Conservation (phyloP, 2,113 vertebrate genomes). For the Rafetus swinhoei region DNA sequence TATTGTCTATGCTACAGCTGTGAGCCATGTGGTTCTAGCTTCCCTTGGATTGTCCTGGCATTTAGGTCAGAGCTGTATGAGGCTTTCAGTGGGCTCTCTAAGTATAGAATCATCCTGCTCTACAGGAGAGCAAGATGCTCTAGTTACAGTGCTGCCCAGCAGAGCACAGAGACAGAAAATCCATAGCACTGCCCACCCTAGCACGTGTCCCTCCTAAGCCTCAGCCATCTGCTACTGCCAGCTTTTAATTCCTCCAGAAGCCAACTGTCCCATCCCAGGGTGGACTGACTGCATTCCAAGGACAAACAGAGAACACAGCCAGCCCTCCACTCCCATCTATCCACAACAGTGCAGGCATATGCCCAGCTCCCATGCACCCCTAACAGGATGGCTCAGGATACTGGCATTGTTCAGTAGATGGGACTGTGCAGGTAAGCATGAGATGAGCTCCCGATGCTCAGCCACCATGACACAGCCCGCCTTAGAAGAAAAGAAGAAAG, state of each 20-base stretch:
- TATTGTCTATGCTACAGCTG: neutral
- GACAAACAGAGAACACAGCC: neutral
- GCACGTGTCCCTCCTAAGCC: neutral
- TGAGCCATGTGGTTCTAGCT: neutral
- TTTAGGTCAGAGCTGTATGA: neutral
- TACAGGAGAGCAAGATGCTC: neutral
- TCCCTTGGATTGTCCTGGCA: neutral
- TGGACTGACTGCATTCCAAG: neutral
- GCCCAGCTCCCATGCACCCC: too few species aligned
- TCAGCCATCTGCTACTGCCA: neutral
- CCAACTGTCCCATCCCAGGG: neutral
- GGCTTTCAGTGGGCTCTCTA: neutral
- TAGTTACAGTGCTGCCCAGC: neutral
- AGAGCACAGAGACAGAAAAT: neutral
- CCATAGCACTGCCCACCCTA: neutral
- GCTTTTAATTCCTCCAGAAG: neutral
- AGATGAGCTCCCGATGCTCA: neutral
- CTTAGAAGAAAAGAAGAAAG: neutral
- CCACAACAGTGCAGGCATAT: neutral
- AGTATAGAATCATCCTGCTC: neutral
- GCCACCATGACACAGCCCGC: neutral
- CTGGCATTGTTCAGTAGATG: neutral
- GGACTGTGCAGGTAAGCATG: neutral
- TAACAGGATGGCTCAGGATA: neutral
- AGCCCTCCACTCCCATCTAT: neutral